These are phyloP conservation scores for Tribolium madens DNA, from an alignment of 1,140 invertebrate genomes.

Conservation along the genomic window DNA sequence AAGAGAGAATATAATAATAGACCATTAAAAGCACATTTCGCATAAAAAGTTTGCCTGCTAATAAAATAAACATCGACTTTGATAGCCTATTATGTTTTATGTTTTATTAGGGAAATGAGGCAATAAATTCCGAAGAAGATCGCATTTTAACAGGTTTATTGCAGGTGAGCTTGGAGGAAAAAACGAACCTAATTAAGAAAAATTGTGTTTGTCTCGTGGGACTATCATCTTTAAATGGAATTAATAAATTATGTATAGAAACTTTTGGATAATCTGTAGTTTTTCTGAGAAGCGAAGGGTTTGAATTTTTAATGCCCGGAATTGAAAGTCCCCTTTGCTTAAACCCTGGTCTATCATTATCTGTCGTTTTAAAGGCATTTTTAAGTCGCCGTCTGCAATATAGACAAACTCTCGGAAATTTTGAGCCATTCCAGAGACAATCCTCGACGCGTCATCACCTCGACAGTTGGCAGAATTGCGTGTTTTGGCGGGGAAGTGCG, in stretches of 20 bases:
- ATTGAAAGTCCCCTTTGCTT: constrained; percentile 1
- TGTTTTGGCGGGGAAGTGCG: not conserved
- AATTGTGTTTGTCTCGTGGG: not conserved
- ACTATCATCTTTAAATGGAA: not conserved
- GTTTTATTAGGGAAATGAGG: constrained; percentile 2
- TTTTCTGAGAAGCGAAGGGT: constrained; percentile 4
- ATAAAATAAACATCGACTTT: constrained; percentile 17
- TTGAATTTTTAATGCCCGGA: constrained; percentile 21
- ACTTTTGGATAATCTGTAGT: constrained; percentile 24
- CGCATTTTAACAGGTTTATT: not conserved
- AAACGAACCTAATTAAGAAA: not conserved
- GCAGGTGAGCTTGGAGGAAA: too few species aligned
- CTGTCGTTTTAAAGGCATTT: not conserved
- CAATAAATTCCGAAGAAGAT: not conserved
- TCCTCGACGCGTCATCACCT: not conserved
- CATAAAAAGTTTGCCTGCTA: constrained; percentile 4
- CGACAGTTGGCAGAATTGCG: constrained; percentile 7
- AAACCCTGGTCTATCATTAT: not conserved
- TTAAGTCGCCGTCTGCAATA: not conserved
- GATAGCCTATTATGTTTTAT: constrained; percentile 4
- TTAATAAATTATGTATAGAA: not conserved
- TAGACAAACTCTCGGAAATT: too few species aligned
- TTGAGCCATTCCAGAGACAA: not conserved
- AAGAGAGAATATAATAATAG: constrained; percentile 12
- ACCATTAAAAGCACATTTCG: constrained; percentile 19